These are phyloP conservation scores for Heliconius hermathena DNA, from an alignment of 1,140 invertebrate genomes.

Conservation along the genomic window DNA sequence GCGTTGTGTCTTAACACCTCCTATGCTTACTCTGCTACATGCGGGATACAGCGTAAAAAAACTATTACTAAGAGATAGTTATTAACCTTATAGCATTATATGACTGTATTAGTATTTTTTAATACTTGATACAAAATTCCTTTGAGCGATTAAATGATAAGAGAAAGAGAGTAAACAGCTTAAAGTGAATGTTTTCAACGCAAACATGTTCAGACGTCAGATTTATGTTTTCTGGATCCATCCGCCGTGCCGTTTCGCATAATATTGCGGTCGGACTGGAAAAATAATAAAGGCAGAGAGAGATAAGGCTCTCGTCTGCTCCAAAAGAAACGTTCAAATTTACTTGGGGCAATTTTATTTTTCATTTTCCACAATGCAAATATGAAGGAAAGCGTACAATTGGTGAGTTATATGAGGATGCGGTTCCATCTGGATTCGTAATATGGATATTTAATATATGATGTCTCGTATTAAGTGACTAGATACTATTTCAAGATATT, in stretches of 20 bases:
- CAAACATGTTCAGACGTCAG: slow-evolving; percentile 75
- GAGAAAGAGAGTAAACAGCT: slow-evolving; percentile 46
- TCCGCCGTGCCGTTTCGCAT: slow-evolving; percentile 68
- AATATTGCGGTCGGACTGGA: slow-evolving; percentile 73
- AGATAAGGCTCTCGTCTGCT: slow-evolving; percentile 71
- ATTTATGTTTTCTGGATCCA: slow-evolving; percentile 78
- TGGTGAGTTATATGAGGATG: slow-evolving; percentile 16
- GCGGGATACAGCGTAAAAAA: not conserved
- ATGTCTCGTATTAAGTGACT: not conserved
- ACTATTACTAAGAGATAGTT: not conserved
- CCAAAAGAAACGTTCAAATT: slow-evolving; percentile 61
- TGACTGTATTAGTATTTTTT: not conserved
- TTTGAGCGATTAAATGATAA: slow-evolving; percentile 11
- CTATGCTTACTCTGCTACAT: too few species aligned
- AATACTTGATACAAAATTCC: not conserved
- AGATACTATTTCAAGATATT: not conserved
- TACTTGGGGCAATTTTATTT: slow-evolving; percentile 70
- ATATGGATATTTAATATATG: slow-evolving; percentile 18
- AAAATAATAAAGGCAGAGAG: slow-evolving; percentile 74
- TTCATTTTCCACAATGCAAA: slow-evolving; percentile 52
- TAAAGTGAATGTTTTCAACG: slow-evolving; percentile 58
- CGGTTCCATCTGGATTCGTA: slow-evolving; percentile 13
- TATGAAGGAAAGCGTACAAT: slow-evolving; percentile 26
- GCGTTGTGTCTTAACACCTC: too few species aligned
- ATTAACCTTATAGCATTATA: not conserved